Percentiles rank a stretch among this genome's conserved stretches.
These are phyloP conservation scores for Poliocrania exsul DNA, from an alignment of 2,797 vertebrate species.

Conservation along the genomic window DNA sequence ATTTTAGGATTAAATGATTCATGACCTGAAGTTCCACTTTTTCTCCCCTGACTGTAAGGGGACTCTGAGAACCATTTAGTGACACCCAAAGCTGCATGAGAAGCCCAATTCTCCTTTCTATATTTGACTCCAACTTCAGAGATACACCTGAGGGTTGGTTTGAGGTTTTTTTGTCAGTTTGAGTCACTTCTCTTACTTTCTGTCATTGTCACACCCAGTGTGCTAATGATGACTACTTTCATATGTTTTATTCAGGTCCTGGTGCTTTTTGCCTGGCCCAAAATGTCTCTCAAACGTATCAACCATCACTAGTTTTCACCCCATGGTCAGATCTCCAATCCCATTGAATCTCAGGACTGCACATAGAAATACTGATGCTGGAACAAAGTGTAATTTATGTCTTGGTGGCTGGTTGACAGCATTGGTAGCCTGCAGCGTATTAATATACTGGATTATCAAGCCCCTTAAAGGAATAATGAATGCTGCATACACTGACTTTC, in stretches of 20 bases:
- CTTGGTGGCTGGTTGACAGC: background rate
- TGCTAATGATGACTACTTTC: background rate
- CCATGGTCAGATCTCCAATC: background rate
- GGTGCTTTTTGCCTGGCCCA: background rate
- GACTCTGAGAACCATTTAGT: background rate
- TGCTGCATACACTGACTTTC: background rate
- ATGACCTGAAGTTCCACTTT: background rate
- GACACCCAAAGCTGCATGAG: background rate
- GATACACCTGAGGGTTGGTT: background rate
- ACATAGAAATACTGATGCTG: background rate
- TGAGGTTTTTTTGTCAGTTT: background rate
- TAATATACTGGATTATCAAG: conserved; percentile 29
- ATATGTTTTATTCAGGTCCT: background rate
- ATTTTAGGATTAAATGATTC: background rate
- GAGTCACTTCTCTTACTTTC: background rate
- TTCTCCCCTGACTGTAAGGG: background rate
- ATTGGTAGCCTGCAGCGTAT: background rate
- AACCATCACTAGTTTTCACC: background rate
- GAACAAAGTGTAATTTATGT: background rate
- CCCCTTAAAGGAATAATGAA: conserved; percentile 40
- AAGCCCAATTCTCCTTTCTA: background rate
- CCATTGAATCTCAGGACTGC: background rate
- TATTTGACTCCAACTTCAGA: background rate
- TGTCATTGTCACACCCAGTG: background rate
- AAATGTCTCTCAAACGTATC: background rate